Evolutionary conservation across 2,888 invertebrate genomes (phyloP).

Genomic region (Penaeus monodon): DNA sequence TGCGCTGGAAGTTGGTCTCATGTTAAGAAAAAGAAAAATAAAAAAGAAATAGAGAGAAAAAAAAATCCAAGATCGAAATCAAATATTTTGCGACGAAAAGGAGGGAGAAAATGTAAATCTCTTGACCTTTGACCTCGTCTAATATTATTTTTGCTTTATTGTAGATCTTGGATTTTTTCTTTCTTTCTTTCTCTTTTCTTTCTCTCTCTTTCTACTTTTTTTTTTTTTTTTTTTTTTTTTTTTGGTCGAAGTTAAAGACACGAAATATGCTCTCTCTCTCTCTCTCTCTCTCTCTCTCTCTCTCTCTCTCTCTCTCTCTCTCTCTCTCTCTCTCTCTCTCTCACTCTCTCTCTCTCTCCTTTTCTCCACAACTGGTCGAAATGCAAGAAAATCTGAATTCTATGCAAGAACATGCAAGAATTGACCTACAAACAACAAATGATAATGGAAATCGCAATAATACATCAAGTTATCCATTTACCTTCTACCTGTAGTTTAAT

Average conservation of each 20-base stretch:
- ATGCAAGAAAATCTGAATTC: too few relatives aligned
- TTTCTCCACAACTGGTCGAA: neutral
- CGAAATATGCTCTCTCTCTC: neutral
- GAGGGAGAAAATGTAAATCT: too few relatives aligned
- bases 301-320: slow-evolving; percentile 1
- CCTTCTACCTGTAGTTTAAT: too few relatives aligned
- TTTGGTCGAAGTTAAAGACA: neutral
- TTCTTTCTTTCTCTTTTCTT: neutral
- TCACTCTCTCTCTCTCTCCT: neutral
- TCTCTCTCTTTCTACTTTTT: slow-evolving; percentile 2
- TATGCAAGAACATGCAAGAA: too few relatives aligned
- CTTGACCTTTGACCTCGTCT: neutral
- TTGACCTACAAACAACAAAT: too few relatives aligned
- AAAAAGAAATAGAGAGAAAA: too few relatives aligned
- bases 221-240: neutral
- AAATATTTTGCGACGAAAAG: too few relatives aligned
- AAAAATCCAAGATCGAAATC: too few relatives aligned
- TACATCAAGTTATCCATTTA: too few relatives aligned
- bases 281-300: too few relatives aligned
- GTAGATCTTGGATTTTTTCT: neutral
- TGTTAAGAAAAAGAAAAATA: too few relatives aligned
- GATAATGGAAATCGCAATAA: too few relatives aligned
- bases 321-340: slow-evolving; percentile 8
- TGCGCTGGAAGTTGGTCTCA: slow-evolving; percentile 1
- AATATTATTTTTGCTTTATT: neutral